These are phyloP conservation scores for Strix occidentalis DNA, from an alignment of 2,797 vertebrate species.

Conservation along the genomic window DNA sequence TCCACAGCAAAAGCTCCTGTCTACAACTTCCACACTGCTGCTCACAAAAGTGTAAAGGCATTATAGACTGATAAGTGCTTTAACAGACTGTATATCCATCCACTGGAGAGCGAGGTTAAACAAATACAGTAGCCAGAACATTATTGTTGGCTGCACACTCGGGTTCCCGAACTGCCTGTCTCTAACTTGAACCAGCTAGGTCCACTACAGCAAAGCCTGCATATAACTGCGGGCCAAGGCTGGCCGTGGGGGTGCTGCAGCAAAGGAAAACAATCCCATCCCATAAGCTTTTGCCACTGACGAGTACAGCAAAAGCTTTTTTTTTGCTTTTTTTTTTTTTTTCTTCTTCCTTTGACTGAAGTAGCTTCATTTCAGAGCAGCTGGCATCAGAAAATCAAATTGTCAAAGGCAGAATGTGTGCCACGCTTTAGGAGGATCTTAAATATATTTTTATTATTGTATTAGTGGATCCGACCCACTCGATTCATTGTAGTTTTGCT, in stretches of 20 bases:
- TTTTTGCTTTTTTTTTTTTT: neutral
- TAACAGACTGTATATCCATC: conserved; percentile 64
- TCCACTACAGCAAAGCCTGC: neutral
- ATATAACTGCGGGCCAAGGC: neutral
- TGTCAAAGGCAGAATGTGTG: neutral
- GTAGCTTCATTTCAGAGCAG: neutral
- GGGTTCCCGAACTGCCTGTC: conserved; percentile 32
- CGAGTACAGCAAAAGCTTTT: neutral
- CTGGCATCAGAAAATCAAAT: neutral
- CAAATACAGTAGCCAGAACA: conserved; percentile 66
- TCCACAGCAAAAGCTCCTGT: neutral
- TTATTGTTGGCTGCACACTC: conserved; percentile 55
- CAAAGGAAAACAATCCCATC: conserved; percentile 40
- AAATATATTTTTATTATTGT: neutral
- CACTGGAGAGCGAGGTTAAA: conserved; percentile 60
- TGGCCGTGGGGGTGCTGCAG: neutral
- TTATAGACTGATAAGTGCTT: conserved; percentile 66
- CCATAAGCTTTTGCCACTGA: neutral
- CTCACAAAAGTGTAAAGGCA: conserved; percentile 49
- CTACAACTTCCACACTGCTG: conserved; percentile 26
- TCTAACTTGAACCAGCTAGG: conserved; percentile 19
- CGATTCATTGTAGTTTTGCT: neutral
- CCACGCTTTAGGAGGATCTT: neutral
- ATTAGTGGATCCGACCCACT: neutral
- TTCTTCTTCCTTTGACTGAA: neutral